A percentile compares a stretch with the other conserved stretches of the same genome.
Conservation (phyloP, 1,140 invertebrate species). For the Drosophila littoralis region DNA sequence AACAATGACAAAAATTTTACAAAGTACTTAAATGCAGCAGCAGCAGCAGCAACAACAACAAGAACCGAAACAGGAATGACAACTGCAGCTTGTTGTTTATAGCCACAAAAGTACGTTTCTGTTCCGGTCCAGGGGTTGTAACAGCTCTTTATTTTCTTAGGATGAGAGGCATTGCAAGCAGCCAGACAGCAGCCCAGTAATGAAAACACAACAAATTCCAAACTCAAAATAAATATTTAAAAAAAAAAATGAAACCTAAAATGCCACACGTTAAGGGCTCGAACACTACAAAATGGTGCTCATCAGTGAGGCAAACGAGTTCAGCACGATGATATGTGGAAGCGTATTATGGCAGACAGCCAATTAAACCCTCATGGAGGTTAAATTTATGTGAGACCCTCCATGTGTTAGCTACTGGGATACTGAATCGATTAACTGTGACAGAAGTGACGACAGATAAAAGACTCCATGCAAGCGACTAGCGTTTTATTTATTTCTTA, state of each 20-base stretch:
- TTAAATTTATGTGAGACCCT: conserved; percentile 66
- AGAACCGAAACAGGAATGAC: conserved; percentile 28
- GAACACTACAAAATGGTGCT: conserved; percentile 38
- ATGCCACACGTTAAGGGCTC: conserved; percentile 35
- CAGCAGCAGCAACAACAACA: conserved; percentile 28
- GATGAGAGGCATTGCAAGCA: conserved; percentile 41
- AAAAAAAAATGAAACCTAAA: conserved; percentile 35
- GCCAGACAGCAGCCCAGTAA: conserved; percentile 47
- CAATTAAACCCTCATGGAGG: conserved; percentile 72
- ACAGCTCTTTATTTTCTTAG: conserved; percentile 67
- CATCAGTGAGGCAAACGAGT: conserved; percentile 48
- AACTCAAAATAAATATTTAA: conserved; percentile 73
- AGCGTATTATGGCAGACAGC: conserved; percentile 59
- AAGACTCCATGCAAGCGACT: conserved; percentile 24
- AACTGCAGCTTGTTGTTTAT: conserved; percentile 67
- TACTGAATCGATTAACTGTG: conserved; percentile 19
- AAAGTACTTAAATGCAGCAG: conserved; percentile 75
- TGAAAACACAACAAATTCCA: conserved; percentile 75
- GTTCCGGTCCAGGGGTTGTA: conserved; percentile 40
- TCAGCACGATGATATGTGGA: conserved; percentile 34
- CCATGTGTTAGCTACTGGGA: conserved; percentile 53
- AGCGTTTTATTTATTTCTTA: not conserved
- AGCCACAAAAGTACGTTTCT: conserved; percentile 47
- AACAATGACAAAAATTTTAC: conserved; percentile 75
- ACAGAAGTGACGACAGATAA: conserved; percentile 5